Evolutionary conservation across 2,113 vertebrate species (phyloP).

Genomic region (rat (Rattus norvegicus)): GRCr8 NC_086020.1:214347501-214348000

Average conservation of each 20-base stretch:
- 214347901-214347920: constrained; percentile 19
- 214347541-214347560: neutral
- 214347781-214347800: constrained; percentile 6
- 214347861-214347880: neutral
- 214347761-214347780: neutral
- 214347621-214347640: neutral
- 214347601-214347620: neutral
- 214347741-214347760: neutral
- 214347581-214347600: neutral
- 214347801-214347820: neutral
- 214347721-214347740: neutral
- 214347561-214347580: neutral
- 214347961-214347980: neutral
- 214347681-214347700: neutral
- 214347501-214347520: neutral
- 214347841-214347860: neutral
- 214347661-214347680: neutral
- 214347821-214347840: neutral
- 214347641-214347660: neutral
- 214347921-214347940: neutral
- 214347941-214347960: constrained; percentile 21
- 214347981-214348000: neutral
- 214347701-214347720: neutral
- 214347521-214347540: neutral
- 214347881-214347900: constrained; percentile 27